Conservation (phyloP, 2,797 vertebrate genomes). For the Lacerta viridis region DNA sequence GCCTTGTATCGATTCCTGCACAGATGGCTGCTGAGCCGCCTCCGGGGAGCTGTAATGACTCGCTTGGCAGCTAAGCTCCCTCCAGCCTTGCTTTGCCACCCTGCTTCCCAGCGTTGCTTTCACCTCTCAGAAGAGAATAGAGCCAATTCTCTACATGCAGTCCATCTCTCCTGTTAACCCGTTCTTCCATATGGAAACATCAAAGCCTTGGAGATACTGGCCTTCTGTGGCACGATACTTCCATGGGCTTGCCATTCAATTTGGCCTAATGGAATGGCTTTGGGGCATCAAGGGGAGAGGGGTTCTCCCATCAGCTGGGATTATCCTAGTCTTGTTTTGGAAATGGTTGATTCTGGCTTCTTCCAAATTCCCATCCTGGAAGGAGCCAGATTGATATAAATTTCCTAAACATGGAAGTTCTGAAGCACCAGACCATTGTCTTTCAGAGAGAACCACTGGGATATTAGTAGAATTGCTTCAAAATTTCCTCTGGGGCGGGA, state of each 20-base stretch:
- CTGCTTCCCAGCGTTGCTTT: not conserved
- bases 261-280: not conserved
- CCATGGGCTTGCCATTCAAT: not conserved
- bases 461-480: not conserved
- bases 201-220: not conserved
- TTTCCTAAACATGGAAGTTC: not conserved
- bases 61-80: not conserved
- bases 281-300: not conserved
- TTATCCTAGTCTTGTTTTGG: not conserved
- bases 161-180: not conserved
- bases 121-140: slow-evolving; percentile 7
- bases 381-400: too few relatives aligned
- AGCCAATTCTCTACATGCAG: not conserved
- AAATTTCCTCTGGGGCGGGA: not conserved
- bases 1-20: slow-evolving; percentile 22
- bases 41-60: not conserved
- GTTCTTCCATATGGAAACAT: not conserved
- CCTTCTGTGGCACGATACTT: not conserved
- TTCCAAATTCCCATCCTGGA: not conserved
- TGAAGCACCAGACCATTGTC: not conserved
- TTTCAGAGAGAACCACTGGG: not conserved
- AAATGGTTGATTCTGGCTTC: not conserved
- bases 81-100: not conserved
- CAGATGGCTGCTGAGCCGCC: slow-evolving; percentile 27
- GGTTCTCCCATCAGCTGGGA: not conserved